Percentiles rank a stretch among this genome's conserved stretches.
Conservation (phyloP, 2,113 vertebrate genomes). For the Calonectris borealis region DNA sequence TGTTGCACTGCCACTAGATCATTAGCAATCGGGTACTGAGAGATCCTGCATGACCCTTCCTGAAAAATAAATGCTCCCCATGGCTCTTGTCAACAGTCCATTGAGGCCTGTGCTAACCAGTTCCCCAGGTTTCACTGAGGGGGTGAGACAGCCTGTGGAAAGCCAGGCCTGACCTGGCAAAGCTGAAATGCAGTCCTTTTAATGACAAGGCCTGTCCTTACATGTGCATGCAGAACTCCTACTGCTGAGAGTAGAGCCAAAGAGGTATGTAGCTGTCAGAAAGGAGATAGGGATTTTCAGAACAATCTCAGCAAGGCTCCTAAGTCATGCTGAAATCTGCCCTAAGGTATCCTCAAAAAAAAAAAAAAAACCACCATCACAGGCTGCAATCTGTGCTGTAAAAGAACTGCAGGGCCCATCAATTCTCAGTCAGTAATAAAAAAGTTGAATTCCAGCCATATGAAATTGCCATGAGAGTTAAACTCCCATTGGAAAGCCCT, state of each 20-base stretch:
- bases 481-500: slow-evolving; percentile 45
- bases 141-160: neutral
- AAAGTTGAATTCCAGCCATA: slow-evolving; percentile 56
- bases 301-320: neutral
- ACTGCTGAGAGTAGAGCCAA: neutral
- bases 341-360: neutral
- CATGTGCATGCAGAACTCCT: neutral
- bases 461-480: slow-evolving; percentile 36
- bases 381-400: neutral
- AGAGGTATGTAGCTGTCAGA: neutral
- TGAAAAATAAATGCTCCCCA: neutral
- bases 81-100: neutral
- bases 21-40: neutral
- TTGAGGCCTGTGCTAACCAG: neutral
- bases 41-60: neutral
- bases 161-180: neutral
- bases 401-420: slow-evolving; percentile 53
- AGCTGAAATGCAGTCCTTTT: neutral
- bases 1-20: neutral
- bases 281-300: neutral
- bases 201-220: neutral
- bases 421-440: slow-evolving; percentile 59
- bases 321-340: slow-evolving; percentile 9
- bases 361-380: neutral
- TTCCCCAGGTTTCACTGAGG: neutral